Conservation (phyloP, 2,113 vertebrate species). For the Stegastes partitus region DNA sequence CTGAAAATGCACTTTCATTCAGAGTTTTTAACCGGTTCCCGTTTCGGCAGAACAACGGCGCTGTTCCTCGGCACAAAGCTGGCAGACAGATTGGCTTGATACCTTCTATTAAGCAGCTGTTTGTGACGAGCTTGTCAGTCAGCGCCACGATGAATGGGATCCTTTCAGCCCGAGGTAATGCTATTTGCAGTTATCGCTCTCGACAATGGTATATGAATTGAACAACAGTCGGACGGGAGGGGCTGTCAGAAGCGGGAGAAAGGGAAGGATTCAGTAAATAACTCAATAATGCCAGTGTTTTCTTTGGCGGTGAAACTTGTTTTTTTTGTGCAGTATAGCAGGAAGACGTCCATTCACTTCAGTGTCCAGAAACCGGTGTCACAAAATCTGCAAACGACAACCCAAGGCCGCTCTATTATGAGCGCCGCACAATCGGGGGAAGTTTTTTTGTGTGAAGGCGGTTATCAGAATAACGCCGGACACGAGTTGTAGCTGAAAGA, state of each 20-base stretch:
- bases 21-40: slow-evolving; percentile 26
- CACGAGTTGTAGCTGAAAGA: background rate
- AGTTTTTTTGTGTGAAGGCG: slow-evolving; percentile 14
- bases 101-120: slow-evolving; percentile 33
- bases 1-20: slow-evolving; percentile 11
- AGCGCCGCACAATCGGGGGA: slow-evolving; percentile 8
- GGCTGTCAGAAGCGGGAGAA: slow-evolving; percentile 8
- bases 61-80: slow-evolving; percentile 6
- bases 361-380: background rate
- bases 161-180: slow-evolving; percentile 36
- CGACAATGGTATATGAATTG: slow-evolving; percentile 2
- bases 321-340: too few relatives aligned
- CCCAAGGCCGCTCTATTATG: slow-evolving; percentile 21
- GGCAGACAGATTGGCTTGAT: slow-evolving; percentile 31
- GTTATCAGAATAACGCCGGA: background rate
- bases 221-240: background rate
- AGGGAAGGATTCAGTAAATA: slow-evolving; percentile 15
- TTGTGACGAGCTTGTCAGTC: slow-evolving; percentile 55
- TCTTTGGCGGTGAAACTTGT: slow-evolving; percentile 3
- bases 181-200: slow-evolving; percentile 30
- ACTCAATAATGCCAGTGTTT: background rate
- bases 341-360: slow-evolving; percentile 10
- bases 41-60: slow-evolving; percentile 15
- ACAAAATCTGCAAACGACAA: slow-evolving; percentile 18
- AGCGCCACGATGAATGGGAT: slow-evolving; percentile 25